These are phyloP conservation scores for Melanostoma scalare DNA, from an alignment of 2,888 invertebrate species.

Conservation along the genomic window DNA sequence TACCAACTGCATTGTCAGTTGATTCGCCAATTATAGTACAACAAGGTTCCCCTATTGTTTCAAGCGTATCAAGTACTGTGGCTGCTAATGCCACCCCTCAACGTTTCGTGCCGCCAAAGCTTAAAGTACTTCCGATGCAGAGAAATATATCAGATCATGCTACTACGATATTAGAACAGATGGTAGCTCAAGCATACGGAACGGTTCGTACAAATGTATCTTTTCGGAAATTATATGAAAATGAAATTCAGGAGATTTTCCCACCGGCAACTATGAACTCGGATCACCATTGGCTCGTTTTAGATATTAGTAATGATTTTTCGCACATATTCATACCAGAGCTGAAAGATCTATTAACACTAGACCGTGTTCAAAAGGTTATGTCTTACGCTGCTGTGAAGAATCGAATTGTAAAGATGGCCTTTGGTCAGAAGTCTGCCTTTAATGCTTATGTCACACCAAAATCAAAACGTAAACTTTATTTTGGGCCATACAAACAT, in stretches of 20 bases:
- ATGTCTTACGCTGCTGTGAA: slow-evolving; percentile 76
- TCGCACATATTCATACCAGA: slow-evolving; percentile 81
- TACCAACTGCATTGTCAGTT: background rate
- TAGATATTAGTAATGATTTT: slow-evolving; percentile 80
- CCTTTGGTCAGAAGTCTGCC: slow-evolving; percentile 78
- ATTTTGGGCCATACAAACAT: slow-evolving; percentile 79
- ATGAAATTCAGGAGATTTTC: slow-evolving; percentile 77
- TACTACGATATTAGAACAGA: slow-evolving; percentile 62
- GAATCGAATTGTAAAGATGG: slow-evolving; percentile 79
- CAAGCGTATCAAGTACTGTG: background rate
- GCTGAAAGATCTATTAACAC: slow-evolving; percentile 79
- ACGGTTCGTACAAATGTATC: slow-evolving; percentile 78
- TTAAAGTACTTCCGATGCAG: slow-evolving; percentile 53
- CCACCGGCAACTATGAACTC: slow-evolving; percentile 76
- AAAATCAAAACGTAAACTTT: slow-evolving; percentile 78
- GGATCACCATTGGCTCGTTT: slow-evolving; percentile 80
- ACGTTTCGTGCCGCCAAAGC: slow-evolving; percentile 9
- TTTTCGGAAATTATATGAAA: slow-evolving; percentile 76
- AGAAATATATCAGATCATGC: slow-evolving; percentile 51
- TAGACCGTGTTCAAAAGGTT: slow-evolving; percentile 80
- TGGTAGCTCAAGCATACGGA: slow-evolving; percentile 57
- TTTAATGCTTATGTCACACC: slow-evolving; percentile 80
- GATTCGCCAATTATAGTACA: background rate
- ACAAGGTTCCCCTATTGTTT: background rate
- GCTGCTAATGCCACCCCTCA: background rate